Conservation (phyloP, 2,797 vertebrate genomes). For the Aphelocoma californica region DNA sequence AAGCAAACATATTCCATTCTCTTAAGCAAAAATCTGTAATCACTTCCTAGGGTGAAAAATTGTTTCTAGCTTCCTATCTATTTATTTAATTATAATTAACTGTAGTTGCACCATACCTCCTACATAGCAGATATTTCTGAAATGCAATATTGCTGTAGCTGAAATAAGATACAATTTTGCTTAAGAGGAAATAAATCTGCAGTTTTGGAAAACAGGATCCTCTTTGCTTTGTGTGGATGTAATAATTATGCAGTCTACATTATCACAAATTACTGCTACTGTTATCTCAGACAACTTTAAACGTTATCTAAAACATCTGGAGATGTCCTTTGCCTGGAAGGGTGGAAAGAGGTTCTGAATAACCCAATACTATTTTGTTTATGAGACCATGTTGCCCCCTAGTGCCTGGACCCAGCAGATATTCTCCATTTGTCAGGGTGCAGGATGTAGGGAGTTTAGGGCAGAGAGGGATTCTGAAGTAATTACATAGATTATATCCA, state of each 20-base stretch:
- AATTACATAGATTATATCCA: neutral
- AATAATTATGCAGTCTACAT: neutral
- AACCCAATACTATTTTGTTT: neutral
- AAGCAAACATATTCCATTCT: neutral
- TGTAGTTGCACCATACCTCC: neutral
- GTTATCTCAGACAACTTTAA: neutral
- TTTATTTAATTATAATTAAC: neutral
- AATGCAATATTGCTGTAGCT: neutral
- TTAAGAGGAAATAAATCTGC: neutral
- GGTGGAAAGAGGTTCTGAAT: neutral
- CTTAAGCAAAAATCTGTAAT: neutral
- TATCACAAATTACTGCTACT: neutral
- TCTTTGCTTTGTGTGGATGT: neutral
- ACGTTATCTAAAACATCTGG: neutral
- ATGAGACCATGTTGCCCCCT: conserved; percentile 22
- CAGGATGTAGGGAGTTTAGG: neutral
- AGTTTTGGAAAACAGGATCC: neutral
- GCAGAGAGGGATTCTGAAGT: neutral
- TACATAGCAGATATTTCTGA: neutral
- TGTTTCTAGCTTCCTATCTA: neutral
- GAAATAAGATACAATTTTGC: neutral
- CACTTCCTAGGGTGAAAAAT: neutral
- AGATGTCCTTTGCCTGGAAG: neutral
- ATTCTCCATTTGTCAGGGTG: neutral
- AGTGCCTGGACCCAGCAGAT: neutral